Percentiles rank a stretch among this genome's conserved stretches.
Evolutionary conservation across 2,113 vertebrate species (phyloP).

Genomic region (Girardinichthys multiradiatus): DNA sequence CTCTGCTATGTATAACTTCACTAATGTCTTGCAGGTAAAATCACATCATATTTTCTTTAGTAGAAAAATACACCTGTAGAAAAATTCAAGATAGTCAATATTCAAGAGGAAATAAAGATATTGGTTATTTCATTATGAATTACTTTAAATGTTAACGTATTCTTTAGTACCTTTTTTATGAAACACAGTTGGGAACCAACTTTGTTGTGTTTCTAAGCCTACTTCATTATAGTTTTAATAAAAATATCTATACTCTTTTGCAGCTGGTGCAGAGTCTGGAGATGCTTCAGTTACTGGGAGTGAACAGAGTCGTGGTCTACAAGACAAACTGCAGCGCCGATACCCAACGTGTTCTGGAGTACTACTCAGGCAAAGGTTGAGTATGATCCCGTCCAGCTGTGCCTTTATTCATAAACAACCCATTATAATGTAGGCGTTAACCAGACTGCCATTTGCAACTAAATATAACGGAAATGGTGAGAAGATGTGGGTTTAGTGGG

Average conservation of each 20-base stretch:
- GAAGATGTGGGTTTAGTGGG: no score
- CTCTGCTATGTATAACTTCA: slow-evolving; percentile 80
- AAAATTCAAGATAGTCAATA: no score
- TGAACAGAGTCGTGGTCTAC: slow-evolving; percentile 77
- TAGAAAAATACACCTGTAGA: no score
- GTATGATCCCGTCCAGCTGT: neutral
- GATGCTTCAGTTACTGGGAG: slow-evolving; percentile 80
- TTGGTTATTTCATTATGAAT: no score
- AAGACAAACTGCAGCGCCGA: slow-evolving; percentile 75
- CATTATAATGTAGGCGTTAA: no score
- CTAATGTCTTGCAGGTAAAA: slow-evolving; percentile 74
- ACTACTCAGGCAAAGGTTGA: slow-evolving; percentile 71
- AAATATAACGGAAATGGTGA: no score
- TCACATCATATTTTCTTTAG: neutral
- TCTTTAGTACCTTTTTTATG: no score
- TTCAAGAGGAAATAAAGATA: no score
- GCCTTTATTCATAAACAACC: neutral
- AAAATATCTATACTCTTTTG: neutral
- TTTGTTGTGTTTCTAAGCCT: no score
- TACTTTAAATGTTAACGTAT: no score
- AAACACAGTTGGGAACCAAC: no score
- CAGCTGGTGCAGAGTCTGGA: slow-evolving; percentile 78
- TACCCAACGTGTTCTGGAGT: slow-evolving; percentile 73
- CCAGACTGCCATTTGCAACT: no score
- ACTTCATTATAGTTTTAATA: neutral